Evolutionary conservation across 2,888 invertebrate genomes (phyloP).

Genomic region (Phengaris alcon): DNA sequence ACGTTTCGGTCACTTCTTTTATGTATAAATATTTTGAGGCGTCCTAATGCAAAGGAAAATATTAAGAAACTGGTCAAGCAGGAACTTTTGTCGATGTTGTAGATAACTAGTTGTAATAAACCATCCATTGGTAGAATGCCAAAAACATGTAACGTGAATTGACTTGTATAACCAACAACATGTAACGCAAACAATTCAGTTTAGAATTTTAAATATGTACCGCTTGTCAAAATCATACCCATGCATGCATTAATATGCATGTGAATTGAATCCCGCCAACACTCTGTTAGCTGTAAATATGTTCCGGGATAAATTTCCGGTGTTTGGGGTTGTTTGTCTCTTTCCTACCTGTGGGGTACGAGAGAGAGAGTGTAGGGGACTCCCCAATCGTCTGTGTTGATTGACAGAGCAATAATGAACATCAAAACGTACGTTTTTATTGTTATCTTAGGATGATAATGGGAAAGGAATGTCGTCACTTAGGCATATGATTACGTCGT

Average conservation of each 20-base stretch:
- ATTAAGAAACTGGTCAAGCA: too few relatives aligned
- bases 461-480: not conserved
- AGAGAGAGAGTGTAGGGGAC: conserved; percentile 42
- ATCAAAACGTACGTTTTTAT: conserved; percentile 11
- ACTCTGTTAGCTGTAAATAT: conserved; percentile 66
- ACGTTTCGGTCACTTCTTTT: too few relatives aligned
- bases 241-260: conserved; percentile 57
- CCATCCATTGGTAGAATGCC: not conserved
- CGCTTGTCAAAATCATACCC: conserved; percentile 49
- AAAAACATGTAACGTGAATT: not conserved
- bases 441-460: not conserved
- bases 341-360: conserved; percentile 41
- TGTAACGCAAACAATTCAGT: conserved; percentile 9
- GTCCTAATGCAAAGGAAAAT: too few relatives aligned
- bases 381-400: conserved; percentile 57
- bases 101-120: too few relatives aligned
- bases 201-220: conserved; percentile 28
- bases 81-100: too few relatives aligned
- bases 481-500: not conserved
- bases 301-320: conserved; percentile 70
- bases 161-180: not conserved
- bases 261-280: conserved; percentile 60
- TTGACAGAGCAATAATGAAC: conserved; percentile 64
- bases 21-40: too few relatives aligned
- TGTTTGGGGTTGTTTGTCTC: conserved; percentile 50